Conservation (phyloP, 2,888 invertebrate genomes). For the Thumatha senex region DNA sequence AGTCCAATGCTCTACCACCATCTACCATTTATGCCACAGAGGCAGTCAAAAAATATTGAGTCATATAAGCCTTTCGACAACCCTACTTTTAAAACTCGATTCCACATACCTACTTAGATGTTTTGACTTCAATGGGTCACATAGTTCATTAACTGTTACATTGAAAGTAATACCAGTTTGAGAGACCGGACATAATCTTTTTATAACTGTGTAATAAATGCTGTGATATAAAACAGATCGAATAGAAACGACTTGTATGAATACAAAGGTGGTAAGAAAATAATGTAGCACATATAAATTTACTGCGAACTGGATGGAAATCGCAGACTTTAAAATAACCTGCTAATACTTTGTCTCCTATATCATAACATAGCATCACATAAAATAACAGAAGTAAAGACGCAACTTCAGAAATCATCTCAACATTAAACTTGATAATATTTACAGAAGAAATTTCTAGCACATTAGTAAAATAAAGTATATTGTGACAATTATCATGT, state of each 20-base stretch:
- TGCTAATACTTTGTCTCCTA: too few species aligned
- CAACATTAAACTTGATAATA: too few species aligned
- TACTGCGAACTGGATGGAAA: neutral
- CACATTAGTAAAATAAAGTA: too few species aligned
- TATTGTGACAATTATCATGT: neutral
- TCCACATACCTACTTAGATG: neutral
- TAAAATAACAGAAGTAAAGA: too few species aligned
- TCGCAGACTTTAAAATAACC: too few species aligned
- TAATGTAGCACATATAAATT: neutral
- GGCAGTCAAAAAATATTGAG: too few species aligned
- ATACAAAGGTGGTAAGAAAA: neutral
- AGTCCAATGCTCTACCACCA: too few species aligned
- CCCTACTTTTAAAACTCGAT: neutral
- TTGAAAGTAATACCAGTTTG: slow-evolving; percentile 4
- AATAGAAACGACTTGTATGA: neutral
- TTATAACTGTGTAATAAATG: slow-evolving; percentile 1
- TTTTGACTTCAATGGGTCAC: neutral
- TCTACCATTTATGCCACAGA: too few species aligned
- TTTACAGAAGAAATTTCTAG: too few species aligned
- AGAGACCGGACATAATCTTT: slow-evolving; percentile 2
- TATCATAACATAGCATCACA: too few species aligned
- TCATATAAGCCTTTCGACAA: neutral
- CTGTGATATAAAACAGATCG: neutral
- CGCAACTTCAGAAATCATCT: too few species aligned
- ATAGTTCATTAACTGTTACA: slow-evolving; percentile 1